These are phyloP conservation scores for Ascidia mentula DNA, from an alignment of 23 tunicate genomes.

Conservation along the genomic window DNA sequence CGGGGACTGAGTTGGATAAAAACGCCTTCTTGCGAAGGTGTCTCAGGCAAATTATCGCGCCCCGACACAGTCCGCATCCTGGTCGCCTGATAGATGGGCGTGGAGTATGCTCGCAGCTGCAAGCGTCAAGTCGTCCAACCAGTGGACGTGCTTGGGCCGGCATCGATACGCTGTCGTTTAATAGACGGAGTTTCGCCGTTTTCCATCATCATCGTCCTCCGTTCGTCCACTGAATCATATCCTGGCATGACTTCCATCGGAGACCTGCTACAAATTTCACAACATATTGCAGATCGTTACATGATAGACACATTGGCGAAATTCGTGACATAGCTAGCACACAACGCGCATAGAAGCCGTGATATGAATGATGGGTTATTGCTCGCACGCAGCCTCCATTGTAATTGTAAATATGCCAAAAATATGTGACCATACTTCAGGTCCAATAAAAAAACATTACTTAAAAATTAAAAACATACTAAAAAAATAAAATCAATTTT, in stretches of 20 bases:
- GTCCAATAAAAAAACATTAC: too few species aligned
- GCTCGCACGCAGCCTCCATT: too few species aligned
- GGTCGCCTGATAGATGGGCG: neutral
- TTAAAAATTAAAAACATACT: too few species aligned
- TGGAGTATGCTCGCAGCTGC: neutral
- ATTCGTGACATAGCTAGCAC: neutral
- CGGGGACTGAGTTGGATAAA: neutral
- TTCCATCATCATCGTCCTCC: slow-evolving; percentile 67
- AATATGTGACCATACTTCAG: too few species aligned
- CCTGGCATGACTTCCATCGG: slow-evolving; percentile 75
- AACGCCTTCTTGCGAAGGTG: neutral
- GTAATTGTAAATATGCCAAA: too few species aligned
- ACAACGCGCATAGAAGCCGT: neutral
- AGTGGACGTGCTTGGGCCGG: slow-evolving; percentile 70
- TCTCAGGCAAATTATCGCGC: neutral
- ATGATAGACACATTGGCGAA: neutral
- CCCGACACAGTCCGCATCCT: neutral
- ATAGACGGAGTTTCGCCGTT: slow-evolving; percentile 47
- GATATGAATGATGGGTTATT: neutral
- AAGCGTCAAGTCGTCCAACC: slow-evolving; percentile 74
- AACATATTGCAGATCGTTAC: neutral
- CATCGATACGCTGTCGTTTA: slow-evolving; percentile 71
- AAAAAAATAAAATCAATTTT: too few species aligned
- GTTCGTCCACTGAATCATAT: slow-evolving; percentile 46
- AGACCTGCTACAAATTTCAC: slow-evolving; percentile 32